Evolutionary conservation across 1,140 invertebrate genomes (phyloP).

Genomic region (Procambarus clarkii): DNA sequence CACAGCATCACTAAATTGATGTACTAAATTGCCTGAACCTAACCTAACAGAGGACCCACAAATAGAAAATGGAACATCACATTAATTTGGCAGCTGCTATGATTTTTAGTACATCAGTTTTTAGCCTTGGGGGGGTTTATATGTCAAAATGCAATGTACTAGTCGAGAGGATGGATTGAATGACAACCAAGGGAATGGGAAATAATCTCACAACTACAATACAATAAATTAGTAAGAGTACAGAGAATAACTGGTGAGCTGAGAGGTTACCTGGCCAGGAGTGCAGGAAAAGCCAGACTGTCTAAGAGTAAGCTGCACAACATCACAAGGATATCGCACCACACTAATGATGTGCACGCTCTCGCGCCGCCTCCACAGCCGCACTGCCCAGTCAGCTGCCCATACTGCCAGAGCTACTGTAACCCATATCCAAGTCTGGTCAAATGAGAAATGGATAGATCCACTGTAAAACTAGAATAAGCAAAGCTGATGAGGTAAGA

Average conservation of each 20-base stretch:
- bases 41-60: too few species aligned
- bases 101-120: too few species aligned
- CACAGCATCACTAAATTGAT: too few species aligned
- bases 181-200: background rate
- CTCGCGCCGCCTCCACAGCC: conserved; percentile 14
- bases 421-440: conserved; percentile 43
- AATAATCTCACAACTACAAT: background rate
- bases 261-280: conserved; percentile 24
- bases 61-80: too few species aligned
- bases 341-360: background rate
- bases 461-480: too few species aligned
- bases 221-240: background rate
- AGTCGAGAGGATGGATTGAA: background rate
- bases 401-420: conserved; percentile 16
- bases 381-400: conserved; percentile 28
- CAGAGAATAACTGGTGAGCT: background rate
- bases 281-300: conserved; percentile 26
- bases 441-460: background rate
- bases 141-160: too few species aligned
- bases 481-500: too few species aligned
- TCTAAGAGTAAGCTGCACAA: conserved; percentile 41
- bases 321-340: conserved; percentile 13
- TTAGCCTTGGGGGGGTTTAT: too few species aligned
- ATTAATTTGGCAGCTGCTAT: too few species aligned
- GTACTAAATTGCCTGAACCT: too few species aligned